Base-by-base conservation (phyloP, 2,113 vertebrate genomes). In the Stercorarius parasiticus region DNA sequence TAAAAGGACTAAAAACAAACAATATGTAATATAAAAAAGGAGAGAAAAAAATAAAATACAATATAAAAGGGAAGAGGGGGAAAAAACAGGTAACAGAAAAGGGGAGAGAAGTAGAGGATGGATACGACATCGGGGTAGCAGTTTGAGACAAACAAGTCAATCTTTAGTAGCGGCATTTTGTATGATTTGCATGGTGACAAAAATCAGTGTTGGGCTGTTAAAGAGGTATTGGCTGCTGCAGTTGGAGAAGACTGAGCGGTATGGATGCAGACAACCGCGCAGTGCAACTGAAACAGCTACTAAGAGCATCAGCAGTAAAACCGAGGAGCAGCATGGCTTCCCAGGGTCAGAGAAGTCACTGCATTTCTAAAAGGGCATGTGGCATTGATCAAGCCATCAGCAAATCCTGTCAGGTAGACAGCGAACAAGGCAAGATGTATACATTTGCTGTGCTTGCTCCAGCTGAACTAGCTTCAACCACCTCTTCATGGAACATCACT, bases 381-480 rank as follows among this genome's bases (percentile, higher is more conserved):
- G 3, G 40, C 90, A 23, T 1, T 6, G 65, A 82, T 32, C 34
- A 9, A 53, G 27, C 58, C 45, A 30, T 45, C 70, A 78, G 52
- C 71, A 91, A 42, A 83, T 34, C 14, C 78, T 10, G 22, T 2
- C 84, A 59, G 58, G 45, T 27, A 59, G 25, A 5, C 15, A 27
- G 38, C 0, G 0, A 65, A 16, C 34, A 6, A 45, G 73, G 69
- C 55, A 40, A 47, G 56, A 13, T 2, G 1, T 3, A 8, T 2
- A 5, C 18, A 5, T 45, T 25, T 34, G 23, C 62, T 38, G 49
- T 6, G 56, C 30, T 50, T 23, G 49, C 49, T 56, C 21, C 55
- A 59, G 62, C 55, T 52, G 67, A 79, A 34, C 5, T 5, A 34
- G 47, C 23, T 74, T 12, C 69, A 38, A 17, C 29, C 32, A 67